Conservation (phyloP, 2,797 vertebrate genomes). For the Phoeniculus purpureus region DNA sequence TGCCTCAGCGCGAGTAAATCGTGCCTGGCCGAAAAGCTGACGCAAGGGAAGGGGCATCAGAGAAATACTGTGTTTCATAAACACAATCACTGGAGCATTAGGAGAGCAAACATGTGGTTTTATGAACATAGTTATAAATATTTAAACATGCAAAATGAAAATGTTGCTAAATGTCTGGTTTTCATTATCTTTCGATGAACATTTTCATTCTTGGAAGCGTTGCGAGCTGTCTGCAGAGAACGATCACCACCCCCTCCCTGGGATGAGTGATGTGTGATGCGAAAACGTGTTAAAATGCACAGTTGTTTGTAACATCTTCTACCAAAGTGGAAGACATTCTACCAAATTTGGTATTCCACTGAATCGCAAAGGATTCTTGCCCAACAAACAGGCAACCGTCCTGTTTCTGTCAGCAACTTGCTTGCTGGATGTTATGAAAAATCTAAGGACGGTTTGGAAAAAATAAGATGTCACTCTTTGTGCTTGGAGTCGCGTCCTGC, state of each 20-base stretch:
- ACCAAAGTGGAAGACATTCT: conserved; percentile 60
- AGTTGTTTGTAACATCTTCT: conserved; percentile 58
- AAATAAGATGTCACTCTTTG: conserved; percentile 13
- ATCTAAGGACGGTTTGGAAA: conserved; percentile 43
- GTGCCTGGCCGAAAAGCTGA: conserved; percentile 37
- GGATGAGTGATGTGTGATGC: conserved; percentile 34
- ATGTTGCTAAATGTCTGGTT: conserved; percentile 78
- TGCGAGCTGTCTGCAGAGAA: conserved; percentile 60
- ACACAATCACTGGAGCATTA: conserved; percentile 63
- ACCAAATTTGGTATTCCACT: conserved; percentile 72
- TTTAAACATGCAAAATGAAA: conserved; percentile 82
- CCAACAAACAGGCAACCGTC: conserved; percentile 15
- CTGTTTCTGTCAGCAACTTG: conserved; percentile 60
- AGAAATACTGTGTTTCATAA: conserved; percentile 81
- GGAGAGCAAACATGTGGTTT: conserved; percentile 74
- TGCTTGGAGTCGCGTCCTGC: background rate
- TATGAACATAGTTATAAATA: conserved; percentile 79
- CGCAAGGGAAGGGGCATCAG: conserved; percentile 45
- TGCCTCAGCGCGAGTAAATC: background rate
- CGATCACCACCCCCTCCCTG: conserved; percentile 18
- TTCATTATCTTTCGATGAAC: conserved; percentile 75
- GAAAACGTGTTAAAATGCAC: conserved; percentile 59
- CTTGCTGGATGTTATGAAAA: conserved; percentile 47
- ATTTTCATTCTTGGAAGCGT: conserved; percentile 69
- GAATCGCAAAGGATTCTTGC: conserved; percentile 21